These are phyloP conservation scores for Hiodon tergisus DNA, from an alignment of 2,113 vertebrate genomes.

Conservation along the genomic window DNA sequence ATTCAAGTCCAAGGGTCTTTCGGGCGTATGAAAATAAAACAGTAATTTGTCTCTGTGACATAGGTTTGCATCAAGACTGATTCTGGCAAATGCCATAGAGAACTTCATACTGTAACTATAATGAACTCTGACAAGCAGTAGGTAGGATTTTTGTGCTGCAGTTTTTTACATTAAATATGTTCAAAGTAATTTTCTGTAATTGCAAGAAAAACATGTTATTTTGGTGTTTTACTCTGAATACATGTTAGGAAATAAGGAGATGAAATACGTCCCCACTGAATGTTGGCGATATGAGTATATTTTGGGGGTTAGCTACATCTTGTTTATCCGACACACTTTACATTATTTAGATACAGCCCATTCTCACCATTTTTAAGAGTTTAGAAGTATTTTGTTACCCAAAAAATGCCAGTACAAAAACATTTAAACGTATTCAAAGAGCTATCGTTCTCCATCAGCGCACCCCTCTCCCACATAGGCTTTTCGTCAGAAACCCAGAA, in stretches of 20 bases:
- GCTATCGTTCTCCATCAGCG: no score
- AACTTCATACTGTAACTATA: conserved; percentile 35
- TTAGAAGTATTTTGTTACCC: no score
- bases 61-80: conserved; percentile 49
- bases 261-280: no score
- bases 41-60: conserved; percentile 42
- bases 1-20: conserved; percentile 57
- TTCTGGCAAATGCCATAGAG: conserved; percentile 49
- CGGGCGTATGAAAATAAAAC: conserved; percentile 51
- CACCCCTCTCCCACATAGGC: background rate
- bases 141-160: background rate
- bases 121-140: conserved; percentile 38
- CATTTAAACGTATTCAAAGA: no score
- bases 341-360: no score
- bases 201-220: background rate
- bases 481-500: conserved; percentile 29
- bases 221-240: background rate
- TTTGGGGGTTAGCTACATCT: no score
- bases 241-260: background rate
- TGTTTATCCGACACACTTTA: no score
- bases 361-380: no score
- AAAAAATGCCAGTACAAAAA: no score
- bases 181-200: background rate
- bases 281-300: no score
- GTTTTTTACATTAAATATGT: background rate